Conservation (phyloP, 2,113 vertebrate species). For the Phodopus roborovskii region DNA sequence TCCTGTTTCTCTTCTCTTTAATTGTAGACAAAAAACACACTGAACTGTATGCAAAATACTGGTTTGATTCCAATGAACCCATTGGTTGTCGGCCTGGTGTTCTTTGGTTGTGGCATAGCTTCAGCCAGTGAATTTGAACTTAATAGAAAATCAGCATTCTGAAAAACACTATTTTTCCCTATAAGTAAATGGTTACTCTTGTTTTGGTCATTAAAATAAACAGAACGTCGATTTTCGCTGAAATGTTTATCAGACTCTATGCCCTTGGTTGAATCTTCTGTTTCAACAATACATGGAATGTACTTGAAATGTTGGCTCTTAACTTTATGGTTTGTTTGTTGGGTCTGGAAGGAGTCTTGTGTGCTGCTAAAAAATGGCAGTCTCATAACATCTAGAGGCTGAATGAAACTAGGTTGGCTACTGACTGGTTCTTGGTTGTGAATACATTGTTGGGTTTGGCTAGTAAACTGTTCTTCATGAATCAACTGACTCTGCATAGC, state of each 20-base stretch:
- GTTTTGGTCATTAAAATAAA: conserved; percentile 11
- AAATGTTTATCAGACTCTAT: background rate
- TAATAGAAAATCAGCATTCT: conserved; percentile 9
- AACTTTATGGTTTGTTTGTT: background rate
- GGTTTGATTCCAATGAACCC: conserved; percentile 6
- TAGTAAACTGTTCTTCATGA: background rate
- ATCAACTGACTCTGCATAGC: conserved; percentile 21
- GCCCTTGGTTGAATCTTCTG: background rate
- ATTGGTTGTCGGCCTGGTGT: background rate
- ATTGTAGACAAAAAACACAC: background rate
- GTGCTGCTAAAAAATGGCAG: background rate
- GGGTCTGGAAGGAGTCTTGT: background rate
- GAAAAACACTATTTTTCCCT: background rate
- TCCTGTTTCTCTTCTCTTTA: conserved; percentile 6
- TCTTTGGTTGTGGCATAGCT: background rate
- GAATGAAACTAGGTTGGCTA: background rate
- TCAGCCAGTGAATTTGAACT: conserved; percentile 40
- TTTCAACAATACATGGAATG: background rate
- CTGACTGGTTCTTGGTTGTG: conserved; percentile 13
- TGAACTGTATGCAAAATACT: background rate
- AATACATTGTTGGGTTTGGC: conserved; percentile 11
- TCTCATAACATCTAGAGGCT: background rate
- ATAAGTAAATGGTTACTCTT: conserved; percentile 20
- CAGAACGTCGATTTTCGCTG: background rate
- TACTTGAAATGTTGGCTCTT: background rate